These are phyloP conservation scores for Penaeus chinensis DNA, from an alignment of 1,140 invertebrate species.

Conservation along the genomic window DNA sequence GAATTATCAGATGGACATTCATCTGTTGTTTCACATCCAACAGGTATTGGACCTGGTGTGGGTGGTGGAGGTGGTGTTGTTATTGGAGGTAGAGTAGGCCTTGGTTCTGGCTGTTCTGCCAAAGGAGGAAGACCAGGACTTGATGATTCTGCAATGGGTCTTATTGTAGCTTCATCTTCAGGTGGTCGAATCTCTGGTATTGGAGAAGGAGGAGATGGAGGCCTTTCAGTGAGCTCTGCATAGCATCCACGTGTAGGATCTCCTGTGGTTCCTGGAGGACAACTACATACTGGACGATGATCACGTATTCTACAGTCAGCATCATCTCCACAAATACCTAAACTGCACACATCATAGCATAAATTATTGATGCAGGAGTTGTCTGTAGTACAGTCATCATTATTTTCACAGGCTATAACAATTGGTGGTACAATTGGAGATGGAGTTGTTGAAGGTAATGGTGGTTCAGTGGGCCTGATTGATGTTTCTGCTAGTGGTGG, in stretches of 20 bases:
- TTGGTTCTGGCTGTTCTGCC: background rate
- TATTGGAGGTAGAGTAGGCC: constrained; percentile 71
- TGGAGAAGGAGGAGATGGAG: background rate
- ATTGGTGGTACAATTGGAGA: too few species aligned
- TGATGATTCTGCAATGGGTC: constrained; percentile 67
- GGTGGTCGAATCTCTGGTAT: background rate
- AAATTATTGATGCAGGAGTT: constrained; percentile 74
- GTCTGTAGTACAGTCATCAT: constrained; percentile 80
- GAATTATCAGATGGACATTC: constrained; percentile 73
- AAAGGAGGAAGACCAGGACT: constrained; percentile 7
- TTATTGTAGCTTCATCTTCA: background rate
- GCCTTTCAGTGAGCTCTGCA: constrained; percentile 41
- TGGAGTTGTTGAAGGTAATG: background rate
- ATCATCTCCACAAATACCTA: constrained; percentile 77
- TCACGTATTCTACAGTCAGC: constrained; percentile 80
- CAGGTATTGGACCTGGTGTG: constrained; percentile 71
- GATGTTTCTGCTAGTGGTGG: constrained; percentile 28
- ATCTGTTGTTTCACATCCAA: constrained; percentile 76
- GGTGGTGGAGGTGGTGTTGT: constrained; percentile 79
- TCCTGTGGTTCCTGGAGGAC: constrained; percentile 77
- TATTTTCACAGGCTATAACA: constrained; percentile 68
- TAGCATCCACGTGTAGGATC: constrained; percentile 68
- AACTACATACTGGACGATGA: constrained; percentile 81
- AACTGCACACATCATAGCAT: constrained; percentile 74
- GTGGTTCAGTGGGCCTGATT: background rate